Percentiles rank a stretch among this genome's conserved stretches.
Conservation (phyloP, 2,113 vertebrate species). For the Acrocephalus arundinaceus region DNA sequence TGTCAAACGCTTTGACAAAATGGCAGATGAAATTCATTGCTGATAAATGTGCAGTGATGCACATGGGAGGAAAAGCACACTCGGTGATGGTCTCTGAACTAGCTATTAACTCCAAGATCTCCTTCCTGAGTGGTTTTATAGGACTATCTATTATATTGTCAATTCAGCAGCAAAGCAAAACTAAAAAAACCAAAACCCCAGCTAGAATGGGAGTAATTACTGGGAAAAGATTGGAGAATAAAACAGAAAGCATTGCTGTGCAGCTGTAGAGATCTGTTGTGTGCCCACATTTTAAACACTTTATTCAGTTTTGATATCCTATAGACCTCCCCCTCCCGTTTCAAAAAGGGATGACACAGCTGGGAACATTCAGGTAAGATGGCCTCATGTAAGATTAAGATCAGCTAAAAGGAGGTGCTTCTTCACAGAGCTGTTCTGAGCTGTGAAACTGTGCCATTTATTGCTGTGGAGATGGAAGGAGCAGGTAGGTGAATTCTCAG, state of each 20-base stretch:
- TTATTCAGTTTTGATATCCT: neutral
- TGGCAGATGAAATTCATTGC: neutral
- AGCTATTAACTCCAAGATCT: constrained; percentile 48
- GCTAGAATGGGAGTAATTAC: neutral
- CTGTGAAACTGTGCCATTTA: neutral
- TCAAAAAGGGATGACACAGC: neutral
- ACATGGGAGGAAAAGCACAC: constrained; percentile 38
- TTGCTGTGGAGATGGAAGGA: neutral
- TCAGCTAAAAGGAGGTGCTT: neutral
- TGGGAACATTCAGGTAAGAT: neutral
- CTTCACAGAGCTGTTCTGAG: neutral
- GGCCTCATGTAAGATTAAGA: neutral
- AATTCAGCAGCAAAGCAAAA: constrained; percentile 29
- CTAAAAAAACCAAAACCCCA: neutral
- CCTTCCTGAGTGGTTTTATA: constrained; percentile 46
- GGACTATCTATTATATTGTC: constrained; percentile 49
- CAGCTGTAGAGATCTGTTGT: neutral
- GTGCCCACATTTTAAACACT: neutral
- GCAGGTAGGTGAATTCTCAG: neutral
- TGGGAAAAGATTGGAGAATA: neutral
- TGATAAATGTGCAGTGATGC: constrained; percentile 49
- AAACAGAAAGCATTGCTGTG: neutral
- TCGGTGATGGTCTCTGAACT: neutral
- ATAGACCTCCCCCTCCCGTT: neutral
- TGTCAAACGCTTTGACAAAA: neutral